A percentile compares a stretch with the other conserved stretches of the same genome.
Evolutionary conservation across 2,888 invertebrate species (phyloP).

Genomic region (Nomada fucata): DNA sequence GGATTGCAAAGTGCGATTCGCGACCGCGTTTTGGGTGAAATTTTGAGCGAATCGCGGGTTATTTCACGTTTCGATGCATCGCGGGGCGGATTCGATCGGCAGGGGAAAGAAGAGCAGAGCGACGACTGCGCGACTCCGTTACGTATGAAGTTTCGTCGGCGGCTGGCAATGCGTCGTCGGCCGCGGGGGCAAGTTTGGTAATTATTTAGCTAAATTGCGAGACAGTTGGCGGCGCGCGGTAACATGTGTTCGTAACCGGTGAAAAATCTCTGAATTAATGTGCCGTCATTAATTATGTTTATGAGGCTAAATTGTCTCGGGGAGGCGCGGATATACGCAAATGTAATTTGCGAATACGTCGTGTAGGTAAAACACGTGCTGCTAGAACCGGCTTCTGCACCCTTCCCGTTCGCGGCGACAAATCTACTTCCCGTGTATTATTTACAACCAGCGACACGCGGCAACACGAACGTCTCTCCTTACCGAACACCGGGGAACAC

Average conservation of each 20-base stretch:
- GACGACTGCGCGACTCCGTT: conserved; percentile 44
- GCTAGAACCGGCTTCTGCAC: conserved; percentile 18
- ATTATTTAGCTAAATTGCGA: conserved; percentile 83
- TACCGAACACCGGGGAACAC: not conserved
- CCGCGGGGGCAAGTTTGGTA: conserved; percentile 79
- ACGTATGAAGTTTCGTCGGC: conserved; percentile 62
- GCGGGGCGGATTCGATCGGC: not conserved
- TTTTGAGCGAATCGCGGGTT: not conserved
- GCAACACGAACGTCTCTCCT: not conserved
- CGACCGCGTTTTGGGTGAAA: not conserved
- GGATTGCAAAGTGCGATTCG: not conserved
- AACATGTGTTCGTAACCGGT: conserved; percentile 78
- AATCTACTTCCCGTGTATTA: conserved; percentile 12
- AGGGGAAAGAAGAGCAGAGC: conserved; percentile 15
- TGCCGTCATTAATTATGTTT: conserved; percentile 83
- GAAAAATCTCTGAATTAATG: conserved; percentile 83
- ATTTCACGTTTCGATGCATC: not conserved
- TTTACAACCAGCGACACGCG: not conserved
- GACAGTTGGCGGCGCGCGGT: conserved; percentile 80
- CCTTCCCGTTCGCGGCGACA: conserved; percentile 6
- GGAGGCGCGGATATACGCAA: conserved; percentile 75
- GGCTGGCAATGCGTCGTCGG: conserved; percentile 68
- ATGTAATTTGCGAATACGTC: conserved; percentile 74
- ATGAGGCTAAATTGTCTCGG: conserved; percentile 81
- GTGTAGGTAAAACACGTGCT: conserved; percentile 55